These are phyloP conservation scores for Sparus aurata DNA, from an alignment of 2,797 vertebrate genomes.

Conservation along the genomic window DNA sequence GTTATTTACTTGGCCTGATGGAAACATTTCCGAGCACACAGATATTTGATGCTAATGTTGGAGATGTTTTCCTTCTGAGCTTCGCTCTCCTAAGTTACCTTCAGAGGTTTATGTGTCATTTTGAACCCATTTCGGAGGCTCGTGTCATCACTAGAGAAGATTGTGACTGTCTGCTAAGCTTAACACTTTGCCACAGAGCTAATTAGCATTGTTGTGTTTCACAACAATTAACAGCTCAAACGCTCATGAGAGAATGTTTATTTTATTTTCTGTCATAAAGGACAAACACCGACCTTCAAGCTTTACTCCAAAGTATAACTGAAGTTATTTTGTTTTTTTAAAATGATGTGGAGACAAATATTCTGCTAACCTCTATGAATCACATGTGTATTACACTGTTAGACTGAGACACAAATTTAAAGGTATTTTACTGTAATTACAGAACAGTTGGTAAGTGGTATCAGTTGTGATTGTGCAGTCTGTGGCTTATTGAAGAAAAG, in stretches of 20 bases:
- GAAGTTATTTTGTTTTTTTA: too few relatives aligned
- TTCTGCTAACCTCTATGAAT: too few relatives aligned
- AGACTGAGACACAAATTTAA: background rate
- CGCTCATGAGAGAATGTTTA: background rate
- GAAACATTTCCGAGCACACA: conserved; percentile 3
- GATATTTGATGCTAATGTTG: background rate
- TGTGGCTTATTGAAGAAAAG: too few relatives aligned
- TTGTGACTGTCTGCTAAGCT: background rate
- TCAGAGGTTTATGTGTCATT: background rate
- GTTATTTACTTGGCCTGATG: conserved; percentile 27
- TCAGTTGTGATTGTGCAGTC: too few relatives aligned
- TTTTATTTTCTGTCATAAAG: background rate
- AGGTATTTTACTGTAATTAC: background rate
- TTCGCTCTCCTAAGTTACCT: background rate
- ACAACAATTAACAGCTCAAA: background rate
- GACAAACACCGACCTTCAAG: too few relatives aligned
- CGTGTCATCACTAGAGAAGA: background rate
- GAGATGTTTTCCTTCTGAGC: conserved; percentile 1
- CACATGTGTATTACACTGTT: background rate
- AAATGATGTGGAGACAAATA: too few relatives aligned
- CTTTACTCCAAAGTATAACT: too few relatives aligned
- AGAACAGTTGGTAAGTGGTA: too few relatives aligned
- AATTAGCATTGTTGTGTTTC: conserved; percentile 8
- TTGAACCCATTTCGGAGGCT: background rate
- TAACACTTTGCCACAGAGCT: background rate